These are phyloP conservation scores for Lepidurus arcticus DNA, from an alignment of 1,140 invertebrate genomes.

Conservation along the genomic window DNA sequence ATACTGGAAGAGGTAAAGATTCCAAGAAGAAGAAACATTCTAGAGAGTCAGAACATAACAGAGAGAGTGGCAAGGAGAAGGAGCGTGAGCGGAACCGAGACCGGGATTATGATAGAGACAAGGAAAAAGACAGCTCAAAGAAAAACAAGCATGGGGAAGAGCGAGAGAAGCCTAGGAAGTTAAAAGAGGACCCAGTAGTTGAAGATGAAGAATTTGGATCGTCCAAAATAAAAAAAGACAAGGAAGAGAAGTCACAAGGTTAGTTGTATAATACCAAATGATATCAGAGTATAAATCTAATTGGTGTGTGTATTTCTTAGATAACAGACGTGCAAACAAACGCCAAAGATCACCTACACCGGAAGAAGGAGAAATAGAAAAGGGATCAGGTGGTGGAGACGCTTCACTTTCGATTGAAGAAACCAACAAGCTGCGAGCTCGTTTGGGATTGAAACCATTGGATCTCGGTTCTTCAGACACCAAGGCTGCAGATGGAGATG, in stretches of 20 bases:
- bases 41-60: slow-evolving; percentile 47
- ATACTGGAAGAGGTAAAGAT: slow-evolving; percentile 42
- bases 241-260: slow-evolving; percentile 21
- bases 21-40: slow-evolving; percentile 50
- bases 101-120: slow-evolving; percentile 53
- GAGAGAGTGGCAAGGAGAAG: slow-evolving; percentile 34
- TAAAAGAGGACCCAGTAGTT: background rate
- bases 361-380: slow-evolving; percentile 24
- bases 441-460: slow-evolving; percentile 88
- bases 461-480: slow-evolving; percentile 55
- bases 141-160: slow-evolving; percentile 31
- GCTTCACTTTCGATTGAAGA: slow-evolving; percentile 72
- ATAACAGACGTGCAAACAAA: slow-evolving; percentile 35
- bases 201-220: slow-evolving; percentile 29
- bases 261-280: background rate
- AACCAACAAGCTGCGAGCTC: slow-evolving; percentile 84
- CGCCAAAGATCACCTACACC: slow-evolving; percentile 30
- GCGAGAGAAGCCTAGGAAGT: slow-evolving; percentile 32
- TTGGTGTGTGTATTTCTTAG: slow-evolving; percentile 25
- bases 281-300: background rate
- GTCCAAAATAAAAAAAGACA: slow-evolving; percentile 31
- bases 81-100: slow-evolving; percentile 53
- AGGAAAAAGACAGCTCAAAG: slow-evolving; percentile 35
- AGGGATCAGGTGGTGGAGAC: slow-evolving; percentile 38
- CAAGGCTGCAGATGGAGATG: slow-evolving; percentile 40